These are phyloP conservation scores for Bombylius major DNA, from an alignment of 2,888 invertebrate genomes.

Conservation along the genomic window DNA sequence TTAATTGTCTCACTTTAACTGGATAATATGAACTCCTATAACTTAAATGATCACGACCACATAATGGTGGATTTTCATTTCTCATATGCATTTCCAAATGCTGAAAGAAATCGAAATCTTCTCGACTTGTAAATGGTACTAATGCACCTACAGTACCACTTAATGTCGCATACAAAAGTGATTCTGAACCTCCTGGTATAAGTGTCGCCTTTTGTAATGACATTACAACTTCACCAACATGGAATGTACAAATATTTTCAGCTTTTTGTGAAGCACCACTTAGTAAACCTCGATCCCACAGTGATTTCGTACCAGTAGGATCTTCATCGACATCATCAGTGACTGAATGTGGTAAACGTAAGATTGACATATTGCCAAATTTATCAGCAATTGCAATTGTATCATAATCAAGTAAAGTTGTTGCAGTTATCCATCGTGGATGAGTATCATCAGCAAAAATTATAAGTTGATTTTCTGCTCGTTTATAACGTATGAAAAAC, in stretches of 20 bases:
- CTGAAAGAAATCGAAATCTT: constrained; percentile 98
- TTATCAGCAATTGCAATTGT: constrained; percentile 95
- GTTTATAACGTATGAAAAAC: constrained; percentile 88
- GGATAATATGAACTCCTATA: constrained; percentile 97
- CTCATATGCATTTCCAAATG: constrained; percentile 99
- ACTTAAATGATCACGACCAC: constrained; percentile 94
- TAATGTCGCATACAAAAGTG: constrained; percentile 88
- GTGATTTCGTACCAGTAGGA: constrained; percentile 93
- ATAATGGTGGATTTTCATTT: constrained; percentile 89
- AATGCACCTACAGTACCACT: constrained; percentile 89
- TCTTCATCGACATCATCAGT: constrained; percentile 99
- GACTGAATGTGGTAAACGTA: constrained; percentile 78
- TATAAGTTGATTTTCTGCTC: constrained; percentile 92
- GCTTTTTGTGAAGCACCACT: constrained; percentile 98
- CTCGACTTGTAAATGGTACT: constrained; percentile 87
- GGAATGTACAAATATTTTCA: constrained; percentile 84
- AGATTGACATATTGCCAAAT: constrained; percentile 90
- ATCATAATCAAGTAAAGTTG: constrained; percentile 87
- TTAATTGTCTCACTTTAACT: constrained; percentile 57
- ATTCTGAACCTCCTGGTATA: constrained; percentile 95
- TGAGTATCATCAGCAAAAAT: constrained; percentile 98
- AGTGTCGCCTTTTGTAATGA: constrained; percentile 92
- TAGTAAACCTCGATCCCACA: constrained; percentile 87
- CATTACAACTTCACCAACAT: constrained; percentile 90
- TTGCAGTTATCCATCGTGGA: constrained; percentile 91